Base-by-base conservation (phyloP, 1,140 invertebrate genomes). In the Lepidurus arcticus region DNA sequence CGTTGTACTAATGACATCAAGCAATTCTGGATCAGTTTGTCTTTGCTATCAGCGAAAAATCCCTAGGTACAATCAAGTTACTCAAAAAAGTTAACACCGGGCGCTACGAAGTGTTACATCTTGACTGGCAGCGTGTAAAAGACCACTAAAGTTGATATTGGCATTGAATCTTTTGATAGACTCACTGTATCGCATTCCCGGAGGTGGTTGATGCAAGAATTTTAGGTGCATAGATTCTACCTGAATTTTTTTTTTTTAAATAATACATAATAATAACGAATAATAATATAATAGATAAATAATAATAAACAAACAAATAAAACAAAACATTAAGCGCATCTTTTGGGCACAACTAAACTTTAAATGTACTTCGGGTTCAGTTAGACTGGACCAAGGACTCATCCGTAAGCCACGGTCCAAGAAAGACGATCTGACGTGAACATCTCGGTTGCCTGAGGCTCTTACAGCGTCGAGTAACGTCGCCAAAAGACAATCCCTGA, bases 1-100 rank as follows among this genome's bases (percentile, higher is more conserved):
- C 90, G 89, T 82, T 88, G 91, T 7, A 94, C 89, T 78, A 97
- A 88, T 8, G 90, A 88, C 83, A 90, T 91, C 81, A 94, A 84
- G 47, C 93, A 95, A 79, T 87, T 90, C 81, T 90, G 90, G 81
- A 99, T 99, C 74, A 98, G 86, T 85, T 97, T 97, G 85, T 98
- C 97, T 86, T 99, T 99, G 86, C 98, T 99, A 86, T 99, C 97
- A 11, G 96, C 92, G 89, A 99, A 99, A 77, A 99, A 87, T 80
- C 95, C 92, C 92, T 94, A 84, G 75, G 88, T 85, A 84, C 86
- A 82, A 82, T 85, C 82, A 84, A 79, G 78, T 80, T 80, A 80
- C 73, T 74, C 42, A 76, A 73, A 44, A 78, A 21, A 10, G 53
- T 21, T 47, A 7, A 42, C 26, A 11, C 5, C 0, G 24, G 5